Percentiles rank a stretch among this genome's conserved stretches.
phyloP scores from a whole-genome alignment of 2,113 vertebrate species.

The Muntiacus reevesi region DNA sequence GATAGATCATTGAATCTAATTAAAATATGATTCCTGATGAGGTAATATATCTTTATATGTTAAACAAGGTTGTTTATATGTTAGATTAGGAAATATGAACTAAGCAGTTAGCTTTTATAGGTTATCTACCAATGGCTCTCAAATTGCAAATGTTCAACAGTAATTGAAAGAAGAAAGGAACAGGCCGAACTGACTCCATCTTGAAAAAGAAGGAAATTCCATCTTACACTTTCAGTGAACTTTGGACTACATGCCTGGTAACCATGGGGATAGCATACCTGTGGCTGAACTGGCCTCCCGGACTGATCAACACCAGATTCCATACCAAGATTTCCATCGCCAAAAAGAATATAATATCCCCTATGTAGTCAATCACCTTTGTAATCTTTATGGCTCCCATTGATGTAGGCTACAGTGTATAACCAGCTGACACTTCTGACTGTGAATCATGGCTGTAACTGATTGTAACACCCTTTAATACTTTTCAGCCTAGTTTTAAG shows the following conservation, averaged over 20 bases:
- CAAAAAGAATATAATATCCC: background rate
- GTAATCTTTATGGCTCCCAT: background rate
- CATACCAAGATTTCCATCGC: background rate
- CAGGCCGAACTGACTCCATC: background rate
- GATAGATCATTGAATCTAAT: background rate
- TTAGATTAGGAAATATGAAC: background rate
- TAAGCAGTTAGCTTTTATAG: background rate
- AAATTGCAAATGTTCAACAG: background rate
- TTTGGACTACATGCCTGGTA: background rate
- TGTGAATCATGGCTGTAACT: background rate
- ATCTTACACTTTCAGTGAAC: background rate
- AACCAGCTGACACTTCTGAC: background rate
- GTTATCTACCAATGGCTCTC: background rate
- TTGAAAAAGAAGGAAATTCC: background rate
- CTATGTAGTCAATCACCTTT: background rate
- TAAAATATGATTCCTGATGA: background rate
- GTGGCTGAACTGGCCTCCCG: background rate
- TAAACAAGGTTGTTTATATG: background rate
- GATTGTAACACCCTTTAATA: background rate
- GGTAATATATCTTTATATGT: background rate
- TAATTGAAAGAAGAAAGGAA: background rate
- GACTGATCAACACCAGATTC: background rate
- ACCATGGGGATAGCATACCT: background rate
- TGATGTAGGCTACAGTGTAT: background rate
- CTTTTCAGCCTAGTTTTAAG: background rate